These are phyloP conservation scores for Neodiprion pinetum DNA, from an alignment of 1,140 invertebrate genomes.

Conservation along the genomic window DNA sequence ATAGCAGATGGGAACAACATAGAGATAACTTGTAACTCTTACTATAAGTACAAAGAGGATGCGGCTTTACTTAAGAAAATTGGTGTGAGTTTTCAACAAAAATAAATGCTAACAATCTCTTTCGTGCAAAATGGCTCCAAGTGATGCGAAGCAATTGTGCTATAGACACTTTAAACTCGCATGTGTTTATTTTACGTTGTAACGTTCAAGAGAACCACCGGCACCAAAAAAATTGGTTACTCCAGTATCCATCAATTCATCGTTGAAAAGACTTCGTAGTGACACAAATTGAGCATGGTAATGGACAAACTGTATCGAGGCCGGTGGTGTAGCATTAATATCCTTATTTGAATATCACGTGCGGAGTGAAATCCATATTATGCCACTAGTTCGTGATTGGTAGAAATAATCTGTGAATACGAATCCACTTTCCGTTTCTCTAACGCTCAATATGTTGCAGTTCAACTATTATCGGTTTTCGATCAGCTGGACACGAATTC, in stretches of 20 bases:
- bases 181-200: background rate
- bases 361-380: too few relatives aligned
- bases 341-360: too few relatives aligned
- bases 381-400: background rate
- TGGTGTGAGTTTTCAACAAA: constrained; percentile 53
- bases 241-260: too few relatives aligned
- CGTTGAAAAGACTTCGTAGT: too few relatives aligned
- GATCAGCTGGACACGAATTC: constrained; percentile 36
- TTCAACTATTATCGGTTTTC: constrained; percentile 57
- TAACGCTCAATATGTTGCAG: constrained; percentile 28
- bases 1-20: constrained; percentile 52
- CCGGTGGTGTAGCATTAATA: too few relatives aligned
- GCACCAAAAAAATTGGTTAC: too few relatives aligned
- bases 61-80: constrained; percentile 65
- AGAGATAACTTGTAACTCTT: constrained; percentile 73
- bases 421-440: constrained; percentile 4
- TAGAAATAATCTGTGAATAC: background rate
- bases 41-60: constrained; percentile 71
- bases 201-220: background rate
- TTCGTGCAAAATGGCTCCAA: too few relatives aligned
- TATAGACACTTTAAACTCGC: too few relatives aligned
- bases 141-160: too few relatives aligned
- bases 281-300: too few relatives aligned
- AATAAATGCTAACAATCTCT: too few relatives aligned
- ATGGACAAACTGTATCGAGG: too few relatives aligned